phyloP scores from a whole-genome alignment of 2,888 invertebrate genomes.

The Muschampia plurimacula region DNA sequence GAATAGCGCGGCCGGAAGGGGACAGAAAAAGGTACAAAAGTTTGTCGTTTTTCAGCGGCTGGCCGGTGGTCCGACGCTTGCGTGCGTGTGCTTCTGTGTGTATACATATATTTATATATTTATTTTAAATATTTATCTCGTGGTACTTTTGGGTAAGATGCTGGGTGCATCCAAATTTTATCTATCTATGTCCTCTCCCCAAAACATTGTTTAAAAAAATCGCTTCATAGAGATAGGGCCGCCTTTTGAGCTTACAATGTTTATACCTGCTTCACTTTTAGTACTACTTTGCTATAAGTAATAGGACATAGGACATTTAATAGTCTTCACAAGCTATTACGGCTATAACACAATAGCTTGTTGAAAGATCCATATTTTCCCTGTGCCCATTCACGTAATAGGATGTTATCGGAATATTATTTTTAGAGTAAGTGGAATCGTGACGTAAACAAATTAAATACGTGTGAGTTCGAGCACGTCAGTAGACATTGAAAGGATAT shows the following conservation, averaged over 20 bases:
- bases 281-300: too few relatives aligned
- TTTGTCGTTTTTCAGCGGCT: constrained; percentile 66
- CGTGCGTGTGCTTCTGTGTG: not conserved
- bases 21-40: constrained; percentile 61
- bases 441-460: constrained; percentile 17
- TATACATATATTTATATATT: too few relatives aligned
- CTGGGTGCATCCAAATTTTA: too few relatives aligned
- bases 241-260: too few relatives aligned
- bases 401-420: constrained; percentile 21
- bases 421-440: constrained; percentile 22
- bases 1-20: constrained; percentile 58
- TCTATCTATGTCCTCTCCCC: too few relatives aligned
- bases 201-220: too few relatives aligned
- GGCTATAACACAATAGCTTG: not conserved
- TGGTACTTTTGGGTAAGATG: too few relatives aligned
- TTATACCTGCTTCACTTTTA: too few relatives aligned
- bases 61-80: constrained; percentile 49
- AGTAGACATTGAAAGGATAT: constrained; percentile 31
- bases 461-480: constrained; percentile 11
- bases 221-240: too few relatives aligned
- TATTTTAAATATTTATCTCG: too few relatives aligned
- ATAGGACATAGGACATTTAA: too few relatives aligned
- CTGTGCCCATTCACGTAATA: constrained; percentile 26
- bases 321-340: not conserved
- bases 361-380: constrained; percentile 3